Base-by-base conservation (phyloP, 2,888 invertebrate genomes). In the Kryphioiulus occultus region DNA sequence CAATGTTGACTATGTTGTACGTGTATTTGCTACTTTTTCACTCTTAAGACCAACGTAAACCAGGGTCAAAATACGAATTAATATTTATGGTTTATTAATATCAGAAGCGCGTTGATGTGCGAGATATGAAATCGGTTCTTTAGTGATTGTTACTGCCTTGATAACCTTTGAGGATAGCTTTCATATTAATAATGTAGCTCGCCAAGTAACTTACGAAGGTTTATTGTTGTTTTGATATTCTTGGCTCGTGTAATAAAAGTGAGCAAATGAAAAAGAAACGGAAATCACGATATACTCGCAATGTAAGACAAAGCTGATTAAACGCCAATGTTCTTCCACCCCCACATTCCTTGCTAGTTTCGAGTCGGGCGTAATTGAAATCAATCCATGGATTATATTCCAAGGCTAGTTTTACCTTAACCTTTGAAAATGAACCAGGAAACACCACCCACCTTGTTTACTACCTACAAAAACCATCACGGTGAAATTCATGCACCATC, bases 371-470 rank as follows among this genome's bases (percentile, higher is more conserved):
- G 26, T 78, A 78, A 78, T 78, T 78, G 30, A 78, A 78, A 30
- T 78, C 78, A 78, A 30, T n/a, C n/a, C n/a, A n/a, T 78, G 30
- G 78, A 78, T 78, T 2, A 78, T 78, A 30, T 78, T 78, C 78
- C 78, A 78, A 78, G 78, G 78, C 15, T 26, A 12, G 30, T 30
- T 78, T 78, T 78, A 78, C 78, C 78, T 78, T 78, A 78, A 78
- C 78, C 78, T 78, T 78, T 78, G 30, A 30, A 26, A 78, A 78
- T 78, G 78, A 30, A 78, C 78, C 78, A 78, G 78, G 78, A 78
- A 78, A 78, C 68, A 68, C 10, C 30, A 78, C 78, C 78, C 78
- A 78, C 78, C 30, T 22, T 78, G 78, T 78, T 78, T 78, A 30
- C 30, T 78, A 26, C 26, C 26, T 26, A 3, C 10, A 78, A 15